Evolutionary conservation across 2,113 vertebrate genomes (phyloP).

Genomic region (Ptilorrhoa leucosticta): DNA sequence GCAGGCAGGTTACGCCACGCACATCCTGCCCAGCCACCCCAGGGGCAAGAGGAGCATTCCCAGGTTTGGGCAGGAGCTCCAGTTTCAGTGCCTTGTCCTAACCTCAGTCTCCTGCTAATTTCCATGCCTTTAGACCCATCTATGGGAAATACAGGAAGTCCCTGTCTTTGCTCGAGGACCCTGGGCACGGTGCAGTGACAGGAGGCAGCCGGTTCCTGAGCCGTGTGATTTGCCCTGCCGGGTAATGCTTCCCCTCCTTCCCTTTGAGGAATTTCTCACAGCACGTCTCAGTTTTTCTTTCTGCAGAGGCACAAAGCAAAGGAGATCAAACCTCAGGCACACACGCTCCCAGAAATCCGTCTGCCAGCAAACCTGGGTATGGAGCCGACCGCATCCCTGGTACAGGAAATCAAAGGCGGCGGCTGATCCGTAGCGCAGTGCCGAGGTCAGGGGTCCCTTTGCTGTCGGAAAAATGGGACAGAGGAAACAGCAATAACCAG

Average conservation of each 20-base stretch:
- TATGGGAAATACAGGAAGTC: not conserved
- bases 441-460: not conserved
- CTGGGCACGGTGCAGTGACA: not conserved
- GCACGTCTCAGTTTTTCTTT: not conserved
- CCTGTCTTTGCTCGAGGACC: rapidly evolving
- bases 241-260: not conserved
- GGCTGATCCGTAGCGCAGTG: not conserved
- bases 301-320: not conserved
- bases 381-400: not conserved
- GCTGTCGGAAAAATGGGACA: not conserved
- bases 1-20: rapidly evolving
- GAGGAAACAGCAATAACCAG: not conserved
- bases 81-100: not conserved
- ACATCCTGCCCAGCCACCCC: not conserved
- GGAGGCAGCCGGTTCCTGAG: not conserved
- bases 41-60: not conserved
- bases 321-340: not conserved
- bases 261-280: not conserved
- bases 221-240: not conserved
- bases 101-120: not conserved
- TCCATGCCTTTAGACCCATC: not conserved
- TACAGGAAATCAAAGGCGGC: not conserved
- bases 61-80: not conserved
- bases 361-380: not conserved
- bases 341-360: rapidly evolving